A percentile compares a stretch with the other conserved stretches of the same genome.
These are phyloP conservation scores for Lytechinus pictus DNA, from an alignment of 35 echinoderm and acorn worm species.

Conservation along the genomic window DNA sequence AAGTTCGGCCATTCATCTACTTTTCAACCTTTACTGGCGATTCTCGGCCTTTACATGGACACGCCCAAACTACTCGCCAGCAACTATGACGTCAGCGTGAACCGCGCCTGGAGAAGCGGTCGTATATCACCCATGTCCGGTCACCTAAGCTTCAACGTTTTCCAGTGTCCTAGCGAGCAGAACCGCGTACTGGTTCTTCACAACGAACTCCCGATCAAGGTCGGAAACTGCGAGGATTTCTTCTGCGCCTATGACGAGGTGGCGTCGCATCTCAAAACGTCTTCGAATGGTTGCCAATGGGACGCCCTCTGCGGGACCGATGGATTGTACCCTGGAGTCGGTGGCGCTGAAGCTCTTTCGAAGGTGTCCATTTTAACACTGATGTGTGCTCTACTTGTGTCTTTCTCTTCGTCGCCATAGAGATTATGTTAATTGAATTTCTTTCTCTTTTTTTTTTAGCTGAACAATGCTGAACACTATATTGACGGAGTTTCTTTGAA, in stretches of 20 bases:
- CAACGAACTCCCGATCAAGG: constrained; percentile 32
- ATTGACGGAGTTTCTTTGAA: too few relatives aligned
- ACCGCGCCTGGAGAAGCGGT: constrained; percentile 20
- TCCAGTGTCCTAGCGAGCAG: constrained; percentile 17
- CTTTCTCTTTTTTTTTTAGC: too few relatives aligned
- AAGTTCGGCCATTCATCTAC: constrained; percentile 38
- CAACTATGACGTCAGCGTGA: constrained; percentile 8
- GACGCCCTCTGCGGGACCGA: neutral
- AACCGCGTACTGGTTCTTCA: neutral
- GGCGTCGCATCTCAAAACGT: neutral
- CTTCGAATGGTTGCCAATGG: constrained; percentile 14
- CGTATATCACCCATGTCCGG: constrained; percentile 30
- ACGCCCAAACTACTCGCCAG: neutral
- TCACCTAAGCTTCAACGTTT: constrained; percentile 18
- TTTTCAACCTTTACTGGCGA: constrained; percentile 17
- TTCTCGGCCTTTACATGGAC: constrained; percentile 36
- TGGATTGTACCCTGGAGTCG: neutral
- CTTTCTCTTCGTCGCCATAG: neutral
- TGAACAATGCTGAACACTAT: too few relatives aligned
- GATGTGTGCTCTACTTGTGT: neutral
- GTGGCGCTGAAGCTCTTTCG: neutral
- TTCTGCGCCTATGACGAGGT: constrained; percentile 21
- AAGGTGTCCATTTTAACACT: neutral
- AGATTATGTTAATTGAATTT: too few relatives aligned
- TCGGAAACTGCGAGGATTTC: constrained; percentile 21